Evolutionary conservation across 2,888 invertebrate genomes (phyloP).

Genomic region (Orchesellides sinensis): DNA sequence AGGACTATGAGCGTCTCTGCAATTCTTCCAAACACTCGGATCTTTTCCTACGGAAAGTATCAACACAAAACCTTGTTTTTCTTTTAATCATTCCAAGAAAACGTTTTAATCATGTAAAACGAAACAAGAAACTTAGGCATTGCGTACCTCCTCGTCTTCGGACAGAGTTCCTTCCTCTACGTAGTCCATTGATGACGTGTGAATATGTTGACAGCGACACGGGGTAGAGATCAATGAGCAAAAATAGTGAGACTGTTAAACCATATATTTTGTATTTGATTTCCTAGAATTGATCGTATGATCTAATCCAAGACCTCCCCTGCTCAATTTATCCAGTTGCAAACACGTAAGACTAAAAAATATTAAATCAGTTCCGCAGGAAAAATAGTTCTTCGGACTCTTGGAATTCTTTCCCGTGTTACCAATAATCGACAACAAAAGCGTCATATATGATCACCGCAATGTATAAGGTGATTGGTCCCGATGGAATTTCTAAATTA

Average conservation of each 20-base stretch:
- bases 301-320: no score
- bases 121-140: neutral
- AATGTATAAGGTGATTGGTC: conserved; percentile 59
- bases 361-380: neutral
- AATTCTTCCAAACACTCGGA: conserved; percentile 49
- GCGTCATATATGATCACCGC: no score
- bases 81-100: neutral
- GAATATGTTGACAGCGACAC: neutral
- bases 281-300: no score
- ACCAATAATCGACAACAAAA: no score
- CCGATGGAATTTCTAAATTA: conserved; percentile 38
- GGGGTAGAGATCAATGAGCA: conserved; percentile 3
- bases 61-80: neutral
- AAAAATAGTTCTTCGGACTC: no score
- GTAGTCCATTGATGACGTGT: conserved; percentile 59
- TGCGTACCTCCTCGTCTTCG: conserved; percentile 58
- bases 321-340: neutral
- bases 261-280: no score
- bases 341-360: conserved; percentile 1
- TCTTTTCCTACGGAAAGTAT: conserved; percentile 54
- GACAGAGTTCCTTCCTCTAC: conserved; percentile 53
- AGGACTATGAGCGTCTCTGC: conserved; percentile 56
- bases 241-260: neutral
- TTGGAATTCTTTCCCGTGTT: no score
- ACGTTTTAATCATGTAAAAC: neutral